Evolutionary conservation across 2,888 invertebrate species (phyloP), one percentile per base, ranked within the genome.

Genomic region (Nowickia ferox): DNA sequence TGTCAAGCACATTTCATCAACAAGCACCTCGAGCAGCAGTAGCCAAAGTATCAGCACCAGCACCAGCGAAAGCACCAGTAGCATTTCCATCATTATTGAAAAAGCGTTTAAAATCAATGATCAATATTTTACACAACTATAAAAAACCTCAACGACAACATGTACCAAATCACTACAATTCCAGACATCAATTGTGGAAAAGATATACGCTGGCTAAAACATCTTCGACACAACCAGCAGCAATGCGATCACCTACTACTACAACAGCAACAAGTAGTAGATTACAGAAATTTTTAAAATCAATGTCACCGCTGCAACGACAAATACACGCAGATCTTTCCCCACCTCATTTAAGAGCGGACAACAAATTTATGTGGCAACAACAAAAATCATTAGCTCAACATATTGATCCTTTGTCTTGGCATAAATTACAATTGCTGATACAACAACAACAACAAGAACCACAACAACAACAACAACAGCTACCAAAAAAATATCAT

Each of bases 271-370:
- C 90, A 88, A 91, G 91, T 90, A 91, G 91, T 90, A 91, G 91
- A 89, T 91, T 90, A 88, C 91, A 89, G 87, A 87, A 44, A 71
- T 55, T 89, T 88, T 89, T 90, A 88, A 90, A 89, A 90, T 90
- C 91, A 91, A 89, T 90, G 90, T 88, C 91, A 91, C 88, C 88
- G 84, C 84, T 80, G 83, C 86, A 77, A 74, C 83, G 77, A 71
- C 78, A 59, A 63, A 84, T 81, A 79, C 74, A 74, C 68, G 80
- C 74, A 79, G 42, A 86, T 61, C 61, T 80, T 80, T 75, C 72
- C 13, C 79, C 79, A 72, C 40, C 79, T 68, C 55, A 63, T 51
- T 48, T 61, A 40, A 61, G 19, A 61, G 48, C 19, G 68, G 59
- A 59, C 53, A 86, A 59, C 19, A 83, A 86, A 83, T 86, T 86